Conservation (phyloP, 2,113 vertebrate genomes). For the Zosterops lateralis region DNA sequence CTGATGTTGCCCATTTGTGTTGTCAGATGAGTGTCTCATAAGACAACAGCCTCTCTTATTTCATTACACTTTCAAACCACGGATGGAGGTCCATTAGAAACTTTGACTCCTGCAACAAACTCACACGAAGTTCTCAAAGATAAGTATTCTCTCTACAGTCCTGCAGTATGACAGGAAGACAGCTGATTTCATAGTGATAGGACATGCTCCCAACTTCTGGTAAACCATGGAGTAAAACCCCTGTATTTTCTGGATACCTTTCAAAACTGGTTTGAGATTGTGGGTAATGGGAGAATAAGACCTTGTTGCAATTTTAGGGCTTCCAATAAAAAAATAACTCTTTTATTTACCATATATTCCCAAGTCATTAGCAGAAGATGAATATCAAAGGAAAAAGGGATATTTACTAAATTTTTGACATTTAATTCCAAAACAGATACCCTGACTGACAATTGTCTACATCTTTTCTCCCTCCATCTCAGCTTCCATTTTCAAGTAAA, state of each 20-base stretch:
- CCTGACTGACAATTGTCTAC: fast-evolving
- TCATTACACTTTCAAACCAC: neutral
- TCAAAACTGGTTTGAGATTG: neutral
- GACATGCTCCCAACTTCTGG: fast-evolving
- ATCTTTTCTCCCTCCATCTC: neutral
- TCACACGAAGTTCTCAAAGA: neutral
- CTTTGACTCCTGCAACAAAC: neutral
- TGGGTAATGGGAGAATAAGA: neutral
- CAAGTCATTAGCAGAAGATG: neutral
- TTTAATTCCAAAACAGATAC: neutral
- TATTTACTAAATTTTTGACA: neutral
- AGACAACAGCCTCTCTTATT: neutral
- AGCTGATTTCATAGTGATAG: neutral
- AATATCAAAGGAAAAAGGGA: neutral
- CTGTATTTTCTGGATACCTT: neutral
- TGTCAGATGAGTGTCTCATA: neutral
- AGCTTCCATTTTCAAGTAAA: neutral
- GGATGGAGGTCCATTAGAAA: neutral
- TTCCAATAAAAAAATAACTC: neutral
- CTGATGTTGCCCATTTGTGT: neutral
- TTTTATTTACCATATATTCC: neutral
- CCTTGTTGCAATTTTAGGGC: neutral
- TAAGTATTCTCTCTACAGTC: neutral
- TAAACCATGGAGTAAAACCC: neutral
- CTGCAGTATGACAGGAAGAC: neutral